A percentile compares a stretch with the other conserved stretches of the same genome.
phyloP scores from a whole-genome alignment of 1,140 invertebrate genomes.

The Oscheius sp. region DNA sequence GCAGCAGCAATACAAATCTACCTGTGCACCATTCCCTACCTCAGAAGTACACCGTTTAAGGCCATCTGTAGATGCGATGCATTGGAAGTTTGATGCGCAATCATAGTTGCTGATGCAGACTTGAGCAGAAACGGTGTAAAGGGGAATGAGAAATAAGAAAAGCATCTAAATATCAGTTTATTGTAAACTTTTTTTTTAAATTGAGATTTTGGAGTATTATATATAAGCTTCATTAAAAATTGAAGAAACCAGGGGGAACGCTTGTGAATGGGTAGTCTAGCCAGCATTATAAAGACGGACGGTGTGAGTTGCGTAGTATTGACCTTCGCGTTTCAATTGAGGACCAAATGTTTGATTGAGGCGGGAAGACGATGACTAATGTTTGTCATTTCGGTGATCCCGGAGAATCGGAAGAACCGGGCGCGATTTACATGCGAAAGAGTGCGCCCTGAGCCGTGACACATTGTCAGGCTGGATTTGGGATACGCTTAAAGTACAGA shows the following conservation, averaged over 20 bases:
- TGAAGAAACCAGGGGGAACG: no score
- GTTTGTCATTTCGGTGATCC: no score
- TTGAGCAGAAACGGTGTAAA: background rate
- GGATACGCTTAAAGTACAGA: no score
- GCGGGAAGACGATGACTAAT: background rate
- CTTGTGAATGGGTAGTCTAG: no score
- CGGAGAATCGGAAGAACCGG: background rate
- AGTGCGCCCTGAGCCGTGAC: background rate
- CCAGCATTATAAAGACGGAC: background rate
- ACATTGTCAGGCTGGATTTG: no score
- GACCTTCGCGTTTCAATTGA: no score
- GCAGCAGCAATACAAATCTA: background rate
- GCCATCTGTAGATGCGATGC: background rate
- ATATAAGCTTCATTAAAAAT: no score
- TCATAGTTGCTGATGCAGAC: background rate
- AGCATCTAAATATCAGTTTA: no score
- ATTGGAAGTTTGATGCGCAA: background rate
- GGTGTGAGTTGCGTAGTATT: background rate
- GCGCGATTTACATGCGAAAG: conserved; percentile 7
- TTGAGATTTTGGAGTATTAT: no score
- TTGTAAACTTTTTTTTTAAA: no score
- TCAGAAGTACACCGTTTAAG: background rate
- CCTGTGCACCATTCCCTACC: background rate
- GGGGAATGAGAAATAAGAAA: background rate
- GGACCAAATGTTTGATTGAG: background rate